A percentile compares a stretch with the other conserved stretches of the same genome.
Evolutionary conservation across 2,888 invertebrate species (phyloP).

Genomic region (Bedellia somnulentella): DNA sequence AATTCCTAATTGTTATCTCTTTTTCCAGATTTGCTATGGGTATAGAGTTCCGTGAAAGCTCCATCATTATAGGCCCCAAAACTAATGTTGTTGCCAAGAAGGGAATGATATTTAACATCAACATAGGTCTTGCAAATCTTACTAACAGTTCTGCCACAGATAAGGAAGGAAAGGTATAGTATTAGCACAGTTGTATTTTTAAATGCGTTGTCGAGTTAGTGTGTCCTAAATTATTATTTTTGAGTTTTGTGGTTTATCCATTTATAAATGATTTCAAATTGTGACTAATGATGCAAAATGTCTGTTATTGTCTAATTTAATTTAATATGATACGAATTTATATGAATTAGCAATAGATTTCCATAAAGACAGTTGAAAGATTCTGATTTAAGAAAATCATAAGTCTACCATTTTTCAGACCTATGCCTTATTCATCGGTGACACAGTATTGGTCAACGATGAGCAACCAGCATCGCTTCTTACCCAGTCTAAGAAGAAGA

Average conservation of each 20-base stretch:
- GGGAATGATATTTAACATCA: conserved; percentile 96
- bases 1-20: too few relatives aligned
- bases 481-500: conserved; percentile 91
- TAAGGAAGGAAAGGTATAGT: conserved; percentile 77
- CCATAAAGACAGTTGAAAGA: too few relatives aligned
- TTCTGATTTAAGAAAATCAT: too few relatives aligned
- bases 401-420: conserved; percentile 37
- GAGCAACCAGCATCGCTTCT: conserved; percentile 82
- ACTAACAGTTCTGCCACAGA: conserved; percentile 80
- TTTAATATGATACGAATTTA: too few relatives aligned
- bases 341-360: too few relatives aligned
- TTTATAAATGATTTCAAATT: too few relatives aligned
- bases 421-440: conserved; percentile 94
- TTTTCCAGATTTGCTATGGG: conserved; percentile 86
- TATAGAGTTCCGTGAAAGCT: conserved; percentile 96
- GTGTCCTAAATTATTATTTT: neutral
- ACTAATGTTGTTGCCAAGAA: conserved; percentile 77
- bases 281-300: too few relatives aligned
- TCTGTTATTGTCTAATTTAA: too few relatives aligned
- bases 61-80: conserved; percentile 90
- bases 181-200: neutral
- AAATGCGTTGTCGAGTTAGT: neutral
- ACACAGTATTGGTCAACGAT: conserved; percentile 94
- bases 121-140: conserved; percentile 87
- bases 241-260: too few relatives aligned